Conservation (phyloP, 2,888 invertebrate genomes). For the Diarsia dahlii region DNA sequence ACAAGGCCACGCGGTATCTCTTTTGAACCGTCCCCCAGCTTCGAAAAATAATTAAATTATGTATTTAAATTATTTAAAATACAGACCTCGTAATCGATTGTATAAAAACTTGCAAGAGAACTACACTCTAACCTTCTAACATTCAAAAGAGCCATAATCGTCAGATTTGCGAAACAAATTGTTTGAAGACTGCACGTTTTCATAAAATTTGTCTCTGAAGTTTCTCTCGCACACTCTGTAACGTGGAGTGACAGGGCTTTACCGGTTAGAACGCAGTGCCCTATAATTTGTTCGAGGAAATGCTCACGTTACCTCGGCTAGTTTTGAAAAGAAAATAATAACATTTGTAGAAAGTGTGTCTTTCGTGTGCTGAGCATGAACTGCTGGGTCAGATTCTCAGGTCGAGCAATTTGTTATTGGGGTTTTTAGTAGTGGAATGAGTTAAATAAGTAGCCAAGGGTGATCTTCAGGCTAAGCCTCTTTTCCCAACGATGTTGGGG, state of each 20-base stretch:
- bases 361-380: not conserved
- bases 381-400: no score
- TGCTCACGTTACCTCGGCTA: slow-evolving; percentile 18
- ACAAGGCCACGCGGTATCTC: no score
- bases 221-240: slow-evolving; percentile 30
- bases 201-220: slow-evolving; percentile 47
- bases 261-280: slow-evolving; percentile 34
- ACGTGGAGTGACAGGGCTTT: slow-evolving; percentile 56
- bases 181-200: slow-evolving; percentile 39
- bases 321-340: slow-evolving; percentile 26
- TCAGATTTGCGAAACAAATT: slow-evolving; percentile 23
- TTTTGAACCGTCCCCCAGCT: no score
- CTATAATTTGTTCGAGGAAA: slow-evolving; percentile 57
- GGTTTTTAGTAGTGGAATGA: no score
- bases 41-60: no score
- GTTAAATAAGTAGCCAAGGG: no score
- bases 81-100: not conserved
- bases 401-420: no score
- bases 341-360: not conserved
- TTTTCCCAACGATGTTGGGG: no score
- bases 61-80: no score
- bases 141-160: slow-evolving; percentile 23
- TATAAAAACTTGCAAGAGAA: not conserved
- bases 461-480: no score
- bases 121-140: not conserved